Conservation (phyloP, 2,797 vertebrate species). For the Halcyon smyrnensis region DNA sequence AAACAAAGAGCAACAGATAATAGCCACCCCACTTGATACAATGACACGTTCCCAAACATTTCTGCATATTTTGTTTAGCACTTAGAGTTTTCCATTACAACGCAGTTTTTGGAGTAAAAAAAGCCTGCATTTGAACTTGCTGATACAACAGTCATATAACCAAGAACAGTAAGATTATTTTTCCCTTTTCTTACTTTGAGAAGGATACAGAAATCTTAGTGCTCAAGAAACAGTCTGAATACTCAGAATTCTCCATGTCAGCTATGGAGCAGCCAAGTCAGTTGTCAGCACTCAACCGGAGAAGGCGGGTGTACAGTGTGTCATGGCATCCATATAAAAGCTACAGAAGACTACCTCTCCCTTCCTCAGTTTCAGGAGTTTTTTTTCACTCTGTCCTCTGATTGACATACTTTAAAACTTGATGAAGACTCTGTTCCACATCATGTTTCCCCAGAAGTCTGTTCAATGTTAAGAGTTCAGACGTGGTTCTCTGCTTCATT, state of each 20-base stretch:
- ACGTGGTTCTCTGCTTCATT: background rate
- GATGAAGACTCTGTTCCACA: background rate
- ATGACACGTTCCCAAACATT: background rate
- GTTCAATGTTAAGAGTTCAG: background rate
- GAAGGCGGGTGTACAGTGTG: fast-evolving
- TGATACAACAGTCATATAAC: background rate
- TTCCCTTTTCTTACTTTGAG: background rate
- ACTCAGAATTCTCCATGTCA: no score
- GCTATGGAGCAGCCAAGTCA: background rate
- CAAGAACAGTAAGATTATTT: background rate
- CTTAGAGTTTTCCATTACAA: background rate
- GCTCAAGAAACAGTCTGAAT: background rate
- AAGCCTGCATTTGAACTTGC: background rate
- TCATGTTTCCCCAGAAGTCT: background rate
- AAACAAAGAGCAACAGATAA: background rate
- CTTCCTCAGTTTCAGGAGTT: background rate
- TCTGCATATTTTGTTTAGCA: background rate
- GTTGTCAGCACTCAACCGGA: background rate
- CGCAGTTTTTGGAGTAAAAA: background rate
- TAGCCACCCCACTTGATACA: fast-evolving
- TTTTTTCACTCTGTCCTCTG: background rate
- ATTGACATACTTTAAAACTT: background rate
- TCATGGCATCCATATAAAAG: fast-evolving
- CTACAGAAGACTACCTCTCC: background rate
- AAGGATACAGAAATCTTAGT: background rate